Conservation (phyloP, 2,113 vertebrate genomes). For the Misgurnus anguillicaudatus region DNA sequence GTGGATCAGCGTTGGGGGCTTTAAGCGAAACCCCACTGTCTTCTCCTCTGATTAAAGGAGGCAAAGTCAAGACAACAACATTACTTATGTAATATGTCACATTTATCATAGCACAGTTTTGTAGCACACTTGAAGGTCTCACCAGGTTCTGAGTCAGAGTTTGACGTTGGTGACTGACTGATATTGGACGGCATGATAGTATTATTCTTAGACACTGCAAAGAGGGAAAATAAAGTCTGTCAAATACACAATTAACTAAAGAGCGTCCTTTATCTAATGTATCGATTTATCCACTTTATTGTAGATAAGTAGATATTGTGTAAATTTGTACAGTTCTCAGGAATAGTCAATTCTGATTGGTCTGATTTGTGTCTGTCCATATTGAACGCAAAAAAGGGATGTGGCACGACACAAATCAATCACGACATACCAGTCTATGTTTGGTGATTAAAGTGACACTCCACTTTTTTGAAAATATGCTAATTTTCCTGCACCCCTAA, state of each 20-base stretch:
- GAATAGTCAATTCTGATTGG: too few relatives aligned
- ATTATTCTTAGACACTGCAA: conserved; percentile 81
- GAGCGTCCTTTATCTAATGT: neutral
- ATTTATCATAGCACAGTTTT: neutral
- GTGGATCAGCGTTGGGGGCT: conserved; percentile 84
- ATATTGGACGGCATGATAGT: conserved; percentile 83
- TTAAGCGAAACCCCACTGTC: conserved; percentile 82
- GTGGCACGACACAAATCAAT: too few relatives aligned
- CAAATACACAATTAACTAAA: neutral
- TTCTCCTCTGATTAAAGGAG: conserved; percentile 78
- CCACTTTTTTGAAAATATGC: too few relatives aligned
- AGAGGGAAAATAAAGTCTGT: conserved; percentile 34
- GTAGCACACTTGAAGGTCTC: conserved; percentile 33
- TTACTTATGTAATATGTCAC: neutral
- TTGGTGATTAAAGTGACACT: too few relatives aligned
- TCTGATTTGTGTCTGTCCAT: neutral
- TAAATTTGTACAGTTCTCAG: too few relatives aligned
- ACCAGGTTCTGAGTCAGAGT: conserved; percentile 83
- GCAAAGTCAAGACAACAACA: neutral
- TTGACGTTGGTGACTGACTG: conserved; percentile 78
- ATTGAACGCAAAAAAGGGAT: too few relatives aligned
- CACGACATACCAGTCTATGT: too few relatives aligned
- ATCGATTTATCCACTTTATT: neutral
- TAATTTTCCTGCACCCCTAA: too few relatives aligned
- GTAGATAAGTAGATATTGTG: too few relatives aligned